Base-by-base conservation (phyloP, 2,113 vertebrate genomes). In the Pangasianodon hypophthalmus region DNA sequence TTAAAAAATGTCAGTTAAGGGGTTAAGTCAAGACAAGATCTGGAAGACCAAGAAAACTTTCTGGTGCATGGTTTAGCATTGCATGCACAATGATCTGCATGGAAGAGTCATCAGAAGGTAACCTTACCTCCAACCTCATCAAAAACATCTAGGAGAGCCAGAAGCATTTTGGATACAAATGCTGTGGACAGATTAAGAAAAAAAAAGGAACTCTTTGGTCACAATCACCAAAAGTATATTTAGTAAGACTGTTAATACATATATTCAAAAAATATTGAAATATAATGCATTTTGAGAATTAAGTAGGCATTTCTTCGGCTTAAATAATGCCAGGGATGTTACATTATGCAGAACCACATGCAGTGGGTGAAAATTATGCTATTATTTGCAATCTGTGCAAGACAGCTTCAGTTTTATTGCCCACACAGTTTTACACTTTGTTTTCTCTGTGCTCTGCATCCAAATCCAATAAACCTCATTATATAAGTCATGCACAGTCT, bases 271-370 rank as follows among this genome's bases (percentile, higher is more conserved):
- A 71, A 18, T 18, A 71, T 6, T 71, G n/a, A 37, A 71, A 44
- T 75, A 8, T 24, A 44, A 21, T 44, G 9, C 19, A 8, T 21
- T 41, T 1, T 44, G 37, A 75, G 71, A 75, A 75, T 21, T 26
- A 48, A 60, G 2, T 41, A 62, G 56, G 37, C 32, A 60, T 11
- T 7, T 26, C 29, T 84, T 44, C 37, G 26, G 21, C 37, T 41
- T 84, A 41, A 41, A 60, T 13, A 62, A 11, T 37, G 2, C 52
- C 80, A 58, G 3, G 10, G 21, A 41, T 62, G 24, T 62, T 60
- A 24, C 19, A 84, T 82, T 82, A 84, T 62, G 37, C 37, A 84
- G 21, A 60, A 84, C 11, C 21, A 62, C 82, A 84, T 62, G 79
- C 50, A 54, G 50, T 32, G 50, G 73, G 11, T n/a, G 46, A 52